Evolutionary conservation across 2,888 invertebrate genomes (phyloP), one percentile per base, ranked within the genome.

Genomic region (Baronia brevicornis): DNA sequence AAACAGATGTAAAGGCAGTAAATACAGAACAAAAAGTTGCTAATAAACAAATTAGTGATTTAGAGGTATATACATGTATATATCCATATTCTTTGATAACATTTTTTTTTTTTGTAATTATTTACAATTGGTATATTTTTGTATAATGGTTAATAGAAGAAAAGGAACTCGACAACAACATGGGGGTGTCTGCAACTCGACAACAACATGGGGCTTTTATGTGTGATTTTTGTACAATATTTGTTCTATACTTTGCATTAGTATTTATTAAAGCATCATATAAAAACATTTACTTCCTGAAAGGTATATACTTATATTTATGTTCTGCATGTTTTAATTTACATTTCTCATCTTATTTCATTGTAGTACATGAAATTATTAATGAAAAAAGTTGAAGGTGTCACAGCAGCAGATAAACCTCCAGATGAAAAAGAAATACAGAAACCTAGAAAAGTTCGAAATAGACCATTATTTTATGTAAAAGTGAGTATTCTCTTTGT

Each of bases 331-430:
- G 11, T 7, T 9, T 13, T 7, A 24, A 33, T 9, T 20, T 26
- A 6, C 32, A 10, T 27, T 10, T 12, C 17, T 24, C 14, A n/a
- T 27, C 6, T 8, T 7, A 17, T 4, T 25, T 28, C 31, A 45
- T 75, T 86, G 34, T 72, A 91, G 85, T 94, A 94, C 55, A 91
- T 92, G 91, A 89, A 91, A 68, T 69, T 87, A 2, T 64, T 92
- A 25, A 89, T 88, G 73, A 79, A 85, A 62, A 87, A 85, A 72
- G 65, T 79, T 2, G 71, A 63, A 30, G 54, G 48, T 10, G 32
- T 48, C 19, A 39, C 44, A 25, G 46, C 44, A 25, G 46, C 44
- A 36, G 42, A 38, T 7, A 32, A 45, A 38, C 41, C 41, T 33
- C 19, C 42, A 18, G 54, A 60, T n/a, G 52, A 58, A 43, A 56